Conservation (phyloP, 2,797 vertebrate genomes). For the Enteromius radiatus region DNA sequence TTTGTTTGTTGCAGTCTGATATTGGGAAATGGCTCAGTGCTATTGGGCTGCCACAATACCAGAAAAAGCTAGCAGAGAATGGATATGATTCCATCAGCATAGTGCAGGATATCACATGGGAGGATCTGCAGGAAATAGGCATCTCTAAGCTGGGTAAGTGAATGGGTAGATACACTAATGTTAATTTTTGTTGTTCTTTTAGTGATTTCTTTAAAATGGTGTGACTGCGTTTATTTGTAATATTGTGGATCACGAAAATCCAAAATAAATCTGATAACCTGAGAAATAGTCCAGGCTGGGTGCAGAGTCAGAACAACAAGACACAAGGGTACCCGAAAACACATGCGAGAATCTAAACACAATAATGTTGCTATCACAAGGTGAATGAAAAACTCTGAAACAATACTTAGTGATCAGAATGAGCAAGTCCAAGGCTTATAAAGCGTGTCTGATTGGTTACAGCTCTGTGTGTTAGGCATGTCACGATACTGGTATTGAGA, state of each 20-base stretch:
- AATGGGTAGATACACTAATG: conserved; percentile 64
- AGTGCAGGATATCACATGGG: conserved; percentile 94
- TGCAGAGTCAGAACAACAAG: too few relatives aligned
- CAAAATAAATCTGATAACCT: too few relatives aligned
- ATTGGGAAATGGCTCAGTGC: conserved; percentile 91
- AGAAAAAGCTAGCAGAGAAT: conserved; percentile 89
- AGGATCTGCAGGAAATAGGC: conserved; percentile 96
- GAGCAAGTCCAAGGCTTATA: too few relatives aligned
- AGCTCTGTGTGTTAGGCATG: too few relatives aligned
- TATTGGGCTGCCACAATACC: conserved; percentile 92
- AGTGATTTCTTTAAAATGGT: neutral
- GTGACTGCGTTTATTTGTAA: neutral
- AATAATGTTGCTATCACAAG: too few relatives aligned
- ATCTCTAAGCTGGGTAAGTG: conserved; percentile 93
- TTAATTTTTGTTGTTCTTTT: neutral
- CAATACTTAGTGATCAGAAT: too few relatives aligned
- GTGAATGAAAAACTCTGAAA: too few relatives aligned
- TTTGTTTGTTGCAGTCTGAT: conserved; percentile 75
- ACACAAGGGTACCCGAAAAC: too few relatives aligned
- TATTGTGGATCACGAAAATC: neutral
- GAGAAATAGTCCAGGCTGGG: too few relatives aligned
- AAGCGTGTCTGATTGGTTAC: too few relatives aligned
- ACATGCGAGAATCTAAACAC: too few relatives aligned
- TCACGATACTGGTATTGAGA: too few relatives aligned
- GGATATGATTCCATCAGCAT: conserved; percentile 95